Percentiles rank a stretch among this genome's conserved stretches.
Conservation (phyloP, 1,140 invertebrate species). For the Penaeus vannamei region DNA sequence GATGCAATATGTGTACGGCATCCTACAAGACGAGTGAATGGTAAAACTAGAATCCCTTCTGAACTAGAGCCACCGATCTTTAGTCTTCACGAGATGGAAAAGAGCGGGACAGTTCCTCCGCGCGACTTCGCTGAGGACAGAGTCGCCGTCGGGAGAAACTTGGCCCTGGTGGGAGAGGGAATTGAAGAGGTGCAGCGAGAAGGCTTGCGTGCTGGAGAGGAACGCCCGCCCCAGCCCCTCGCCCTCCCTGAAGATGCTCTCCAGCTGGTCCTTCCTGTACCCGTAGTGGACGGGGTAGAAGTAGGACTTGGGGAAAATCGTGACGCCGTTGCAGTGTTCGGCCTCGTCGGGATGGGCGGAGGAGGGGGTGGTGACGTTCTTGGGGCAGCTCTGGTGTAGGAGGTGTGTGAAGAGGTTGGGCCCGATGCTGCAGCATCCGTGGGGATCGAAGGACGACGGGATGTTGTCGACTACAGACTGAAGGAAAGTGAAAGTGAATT, state of each 20-base stretch:
- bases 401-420: conserved; percentile 32
- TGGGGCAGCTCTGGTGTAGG: conserved; percentile 29
- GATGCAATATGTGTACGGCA: too few species aligned
- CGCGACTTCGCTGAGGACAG: conserved; percentile 1
- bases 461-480: conserved; percentile 25
- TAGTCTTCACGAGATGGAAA: neutral
- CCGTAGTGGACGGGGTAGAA: conserved; percentile 32
- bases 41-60: too few species aligned
- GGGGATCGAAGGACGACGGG: neutral
- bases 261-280: neutral
- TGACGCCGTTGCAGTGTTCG: conserved; percentile 33
- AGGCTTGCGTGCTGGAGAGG: neutral
- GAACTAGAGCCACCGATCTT: too few species aligned
- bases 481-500: neutral
- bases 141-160: neutral
- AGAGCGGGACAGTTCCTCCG: neutral
- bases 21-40: too few species aligned
- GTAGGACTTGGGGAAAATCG: neutral
- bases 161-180: neutral
- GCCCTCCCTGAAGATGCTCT: conserved; percentile 26
- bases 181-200: conserved; percentile 40
- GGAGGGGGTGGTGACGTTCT: conserved; percentile 13
- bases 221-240: conserved; percentile 1
- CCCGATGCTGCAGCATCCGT: conserved; percentile 34
- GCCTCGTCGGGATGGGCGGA: neutral